Percentiles rank a stretch among this genome's conserved stretches.
phyloP scores from a whole-genome alignment of 2,113 vertebrate genomes.

The Podocnemis expansa region DNA sequence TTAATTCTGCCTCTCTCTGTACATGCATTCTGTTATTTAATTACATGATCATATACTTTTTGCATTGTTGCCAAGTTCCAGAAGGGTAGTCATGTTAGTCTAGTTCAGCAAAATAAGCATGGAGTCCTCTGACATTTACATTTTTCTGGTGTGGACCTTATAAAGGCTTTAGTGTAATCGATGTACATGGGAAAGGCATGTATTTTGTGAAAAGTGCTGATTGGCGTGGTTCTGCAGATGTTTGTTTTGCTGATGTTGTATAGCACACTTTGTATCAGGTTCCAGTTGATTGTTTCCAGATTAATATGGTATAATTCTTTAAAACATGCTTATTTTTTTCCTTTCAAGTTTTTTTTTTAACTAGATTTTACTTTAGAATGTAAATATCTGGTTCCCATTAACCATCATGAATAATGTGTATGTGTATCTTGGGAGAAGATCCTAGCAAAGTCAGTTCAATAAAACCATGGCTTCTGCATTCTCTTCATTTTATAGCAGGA shows the following conservation, averaged over 20 bases:
- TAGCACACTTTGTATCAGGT: background rate
- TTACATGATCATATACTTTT: background rate
- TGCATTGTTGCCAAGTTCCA: too few relatives aligned
- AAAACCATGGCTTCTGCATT: background rate
- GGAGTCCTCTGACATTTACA: too few relatives aligned
- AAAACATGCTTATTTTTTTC: background rate
- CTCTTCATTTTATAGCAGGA: background rate
- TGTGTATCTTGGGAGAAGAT: background rate
- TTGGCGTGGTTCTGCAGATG: background rate
- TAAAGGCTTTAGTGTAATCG: background rate
- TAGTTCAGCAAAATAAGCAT: too few relatives aligned
- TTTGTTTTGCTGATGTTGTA: background rate
- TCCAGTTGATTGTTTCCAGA: background rate
- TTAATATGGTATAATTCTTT: background rate
- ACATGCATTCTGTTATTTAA: background rate
- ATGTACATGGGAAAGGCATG: background rate
- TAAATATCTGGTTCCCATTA: background rate
- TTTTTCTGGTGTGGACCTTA: background rate
- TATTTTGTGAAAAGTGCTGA: background rate
- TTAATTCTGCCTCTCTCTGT: background rate
- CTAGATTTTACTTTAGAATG: background rate
- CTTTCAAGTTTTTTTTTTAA: background rate
- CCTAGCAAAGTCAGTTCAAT: background rate
- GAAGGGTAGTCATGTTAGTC: too few relatives aligned
- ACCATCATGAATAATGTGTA: background rate